Base-by-base conservation (phyloP, 2,113 vertebrate species). In the Myocastor coypus region DNA sequence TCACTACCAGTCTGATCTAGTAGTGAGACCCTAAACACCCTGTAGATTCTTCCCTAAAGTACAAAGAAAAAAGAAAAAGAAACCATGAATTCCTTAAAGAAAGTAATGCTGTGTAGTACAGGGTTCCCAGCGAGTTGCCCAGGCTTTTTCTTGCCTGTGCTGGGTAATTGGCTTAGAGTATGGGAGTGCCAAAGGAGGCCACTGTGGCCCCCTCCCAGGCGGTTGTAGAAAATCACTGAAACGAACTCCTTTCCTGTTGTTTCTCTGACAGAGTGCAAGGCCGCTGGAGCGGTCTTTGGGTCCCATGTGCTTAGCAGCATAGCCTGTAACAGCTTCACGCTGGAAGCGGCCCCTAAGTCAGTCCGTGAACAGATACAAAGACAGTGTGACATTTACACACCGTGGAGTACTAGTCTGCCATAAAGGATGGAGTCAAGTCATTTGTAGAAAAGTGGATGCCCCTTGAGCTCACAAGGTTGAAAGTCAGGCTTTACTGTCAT, bases 61-160 rank as follows among this genome's bases (percentile, higher is more conserved):
- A 46, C 46, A 46, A 46, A 46, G 8, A 46, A 46, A 46, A 46
- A 46, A 46, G 46, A 46, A 46, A 46, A 46, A n/a, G 16, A 71
- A 77, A 12, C n/a, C 20, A 9, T 37, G 7, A 24, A 16, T 24
- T 63, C 63, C 59, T 87, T 7, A 17, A 8, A 46, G 77, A 88
- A 32, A 55, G 30, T 0, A 20, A 5, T 14, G 16, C 37, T 40
- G 13, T 17, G 0, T 0, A 1, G 20, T 52, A 16, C 0, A 8
- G 24, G 8, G 11, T 28, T 55, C 0, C 24, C 0, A 0, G n/a
- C 40, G 7, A 0, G 2, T 13, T 61, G n/a, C 30, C 73, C 22
- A 0, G 61, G 91, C 32, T 16, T 42, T n/a, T 6, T 57, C 66
- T 59, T 0, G 0, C 20, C 73, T 55, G 7, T 17, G 30, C 26